Conservation (phyloP, 1,140 invertebrate species). For the Globodera rostochiensis region DNA sequence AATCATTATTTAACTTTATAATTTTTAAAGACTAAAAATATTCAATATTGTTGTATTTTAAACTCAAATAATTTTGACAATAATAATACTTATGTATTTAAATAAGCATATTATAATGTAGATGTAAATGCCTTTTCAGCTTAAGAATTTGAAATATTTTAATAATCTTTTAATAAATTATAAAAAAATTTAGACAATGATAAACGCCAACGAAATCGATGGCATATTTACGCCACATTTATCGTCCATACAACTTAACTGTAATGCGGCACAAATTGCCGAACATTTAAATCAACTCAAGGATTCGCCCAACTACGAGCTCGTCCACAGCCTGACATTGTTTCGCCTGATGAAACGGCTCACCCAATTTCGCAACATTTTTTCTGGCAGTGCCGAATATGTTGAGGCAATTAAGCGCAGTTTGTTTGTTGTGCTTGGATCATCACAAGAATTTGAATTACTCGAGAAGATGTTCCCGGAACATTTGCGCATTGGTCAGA, state of each 20-base stretch:
- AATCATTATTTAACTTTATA: no score
- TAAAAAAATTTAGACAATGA: no score
- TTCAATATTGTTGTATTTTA: no score
- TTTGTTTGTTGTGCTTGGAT: not conserved
- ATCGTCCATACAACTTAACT: not conserved
- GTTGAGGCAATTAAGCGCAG: not conserved
- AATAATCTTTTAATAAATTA: no score
- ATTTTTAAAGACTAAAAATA: no score
- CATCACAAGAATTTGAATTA: not conserved
- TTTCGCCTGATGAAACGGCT: not conserved
- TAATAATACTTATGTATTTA: no score
- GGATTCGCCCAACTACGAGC: not conserved
- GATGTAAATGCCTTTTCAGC: not conserved
- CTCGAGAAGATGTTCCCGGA: not conserved
- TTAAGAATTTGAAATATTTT: no score
- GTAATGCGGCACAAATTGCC: not conserved
- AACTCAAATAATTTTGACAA: no score
- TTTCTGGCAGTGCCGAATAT: not conserved
- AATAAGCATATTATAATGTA: no score
- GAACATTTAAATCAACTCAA: not conserved
- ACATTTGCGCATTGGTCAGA: not conserved
- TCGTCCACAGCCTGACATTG: not conserved
- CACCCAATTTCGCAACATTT: not conserved
- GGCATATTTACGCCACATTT: no score
- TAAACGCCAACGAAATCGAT: no score